These are phyloP conservation scores for Lacanobia wlatinum DNA, from an alignment of 2,888 invertebrate genomes.

Conservation along the genomic window DNA sequence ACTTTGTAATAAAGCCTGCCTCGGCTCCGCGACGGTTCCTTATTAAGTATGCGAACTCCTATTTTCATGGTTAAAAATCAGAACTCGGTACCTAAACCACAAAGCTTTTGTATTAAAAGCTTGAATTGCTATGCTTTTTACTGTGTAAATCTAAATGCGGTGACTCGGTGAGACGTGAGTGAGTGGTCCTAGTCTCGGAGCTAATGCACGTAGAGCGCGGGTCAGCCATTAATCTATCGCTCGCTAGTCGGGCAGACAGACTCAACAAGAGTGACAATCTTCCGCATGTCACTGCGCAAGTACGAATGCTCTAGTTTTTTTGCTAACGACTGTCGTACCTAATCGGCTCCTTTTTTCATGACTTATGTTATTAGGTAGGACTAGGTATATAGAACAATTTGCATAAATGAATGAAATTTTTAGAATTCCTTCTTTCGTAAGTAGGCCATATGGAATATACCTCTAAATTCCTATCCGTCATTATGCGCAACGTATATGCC, in stretches of 20 bases:
- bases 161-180: constrained; percentile 21
- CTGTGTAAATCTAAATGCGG: background rate
- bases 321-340: background rate
- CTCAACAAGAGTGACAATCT: constrained; percentile 30
- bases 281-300: constrained; percentile 29
- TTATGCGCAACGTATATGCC: background rate
- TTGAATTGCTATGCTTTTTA: background rate
- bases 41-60: constrained; percentile 48
- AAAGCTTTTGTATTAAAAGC: constrained; percentile 19
- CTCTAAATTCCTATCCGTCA: background rate
- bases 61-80: constrained; percentile 45
- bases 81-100: background rate
- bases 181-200: constrained; percentile 15
- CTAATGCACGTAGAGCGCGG: constrained; percentile 8
- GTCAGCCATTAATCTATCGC: constrained; percentile 30
- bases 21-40: constrained; percentile 56
- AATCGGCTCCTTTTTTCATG: background rate
- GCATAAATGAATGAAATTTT: background rate
- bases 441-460: too few relatives aligned
- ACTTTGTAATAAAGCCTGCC: constrained; percentile 78
- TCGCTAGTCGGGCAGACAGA: constrained; percentile 13
- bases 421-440: too few relatives aligned
- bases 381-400: background rate
- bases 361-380: background rate
- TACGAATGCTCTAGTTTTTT: constrained; percentile 26